phyloP scores from a whole-genome alignment of 2,797 vertebrate genomes.

The Paedocypris micromegethes region DNA sequence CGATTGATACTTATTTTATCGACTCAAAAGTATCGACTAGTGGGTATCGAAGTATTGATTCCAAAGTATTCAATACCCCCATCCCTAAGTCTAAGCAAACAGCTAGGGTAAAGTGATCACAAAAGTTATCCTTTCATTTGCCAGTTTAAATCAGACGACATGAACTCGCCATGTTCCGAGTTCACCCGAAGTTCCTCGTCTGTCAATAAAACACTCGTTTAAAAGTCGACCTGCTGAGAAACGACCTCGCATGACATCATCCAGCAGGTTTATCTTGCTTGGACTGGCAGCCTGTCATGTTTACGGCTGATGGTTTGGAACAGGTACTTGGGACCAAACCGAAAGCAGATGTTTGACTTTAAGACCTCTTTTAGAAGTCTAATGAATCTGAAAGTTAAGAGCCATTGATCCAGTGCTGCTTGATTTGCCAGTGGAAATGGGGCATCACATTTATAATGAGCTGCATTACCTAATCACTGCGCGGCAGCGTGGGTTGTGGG shows the following conservation, averaged over 20 bases:
- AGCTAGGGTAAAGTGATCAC: background rate
- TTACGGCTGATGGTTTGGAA: conserved; percentile 54
- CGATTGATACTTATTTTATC: no score
- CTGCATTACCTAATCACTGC: conserved; percentile 52
- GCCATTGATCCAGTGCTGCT: conserved; percentile 47
- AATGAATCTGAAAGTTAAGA: conserved; percentile 57
- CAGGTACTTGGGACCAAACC: conserved; percentile 54
- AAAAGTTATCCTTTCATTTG: background rate
- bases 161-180: conserved; percentile 22
- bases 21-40: no score
- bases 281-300: conserved; percentile 40
- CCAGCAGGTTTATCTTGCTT: conserved; percentile 32
- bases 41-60: no score
- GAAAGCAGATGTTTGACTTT: conserved; percentile 58
- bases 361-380: conserved; percentile 55
- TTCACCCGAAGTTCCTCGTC: conserved; percentile 17
- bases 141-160: conserved; percentile 11
- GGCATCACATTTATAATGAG: conserved; percentile 56
- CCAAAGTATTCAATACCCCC: no score
- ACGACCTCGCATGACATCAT: conserved; percentile 29
- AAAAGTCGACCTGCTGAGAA: conserved; percentile 18
- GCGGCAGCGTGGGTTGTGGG: conserved; percentile 34
- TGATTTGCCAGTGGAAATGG: conserved; percentile 60
- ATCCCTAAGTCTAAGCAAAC: no score
- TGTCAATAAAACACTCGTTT: conserved; percentile 30